Percentiles rank a stretch among this genome's conserved stretches.
Conservation (phyloP, 2,888 invertebrate genomes). For the Timema podura region DNA sequence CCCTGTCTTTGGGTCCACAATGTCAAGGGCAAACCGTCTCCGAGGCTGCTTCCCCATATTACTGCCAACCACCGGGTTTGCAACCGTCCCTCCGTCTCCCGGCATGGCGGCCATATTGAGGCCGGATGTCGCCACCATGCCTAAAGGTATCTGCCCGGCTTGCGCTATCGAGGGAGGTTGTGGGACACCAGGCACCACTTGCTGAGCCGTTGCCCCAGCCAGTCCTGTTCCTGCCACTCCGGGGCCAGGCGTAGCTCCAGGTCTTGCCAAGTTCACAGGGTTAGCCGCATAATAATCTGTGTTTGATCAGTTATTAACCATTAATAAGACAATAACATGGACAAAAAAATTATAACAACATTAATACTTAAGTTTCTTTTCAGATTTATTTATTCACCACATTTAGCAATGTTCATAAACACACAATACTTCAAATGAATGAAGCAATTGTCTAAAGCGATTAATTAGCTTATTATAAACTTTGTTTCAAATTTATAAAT, state of each 20-base stretch:
- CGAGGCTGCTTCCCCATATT: conserved; percentile 20
- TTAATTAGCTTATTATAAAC: too few species aligned
- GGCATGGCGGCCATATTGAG: conserved; percentile 8
- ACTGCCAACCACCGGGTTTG: neutral
- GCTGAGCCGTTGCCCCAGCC: conserved; percentile 22
- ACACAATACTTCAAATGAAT: too few species aligned
- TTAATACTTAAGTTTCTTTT: neutral
- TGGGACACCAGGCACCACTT: conserved; percentile 24
- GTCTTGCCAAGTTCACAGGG: conserved; percentile 23
- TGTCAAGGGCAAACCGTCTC: conserved; percentile 28
- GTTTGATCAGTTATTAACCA: too few species aligned
- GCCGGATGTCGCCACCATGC: conserved; percentile 19
- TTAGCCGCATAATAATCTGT: conserved; percentile 20
- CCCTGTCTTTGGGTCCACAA: conserved; percentile 31
- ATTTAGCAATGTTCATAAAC: too few species aligned
- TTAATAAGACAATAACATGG: too few species aligned
- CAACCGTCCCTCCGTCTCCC: neutral
- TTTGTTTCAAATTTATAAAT: too few species aligned
- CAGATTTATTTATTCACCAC: too few species aligned
- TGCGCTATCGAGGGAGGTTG: conserved; percentile 25
- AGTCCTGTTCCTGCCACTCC: conserved; percentile 24
- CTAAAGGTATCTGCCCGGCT: conserved; percentile 22
- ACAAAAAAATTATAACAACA: neutral
- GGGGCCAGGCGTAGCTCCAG: conserved; percentile 23
- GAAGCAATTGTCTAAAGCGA: too few species aligned